Evolutionary conservation across 2,888 invertebrate species (phyloP).

Genomic region (Plemyria rubiginata): DNA sequence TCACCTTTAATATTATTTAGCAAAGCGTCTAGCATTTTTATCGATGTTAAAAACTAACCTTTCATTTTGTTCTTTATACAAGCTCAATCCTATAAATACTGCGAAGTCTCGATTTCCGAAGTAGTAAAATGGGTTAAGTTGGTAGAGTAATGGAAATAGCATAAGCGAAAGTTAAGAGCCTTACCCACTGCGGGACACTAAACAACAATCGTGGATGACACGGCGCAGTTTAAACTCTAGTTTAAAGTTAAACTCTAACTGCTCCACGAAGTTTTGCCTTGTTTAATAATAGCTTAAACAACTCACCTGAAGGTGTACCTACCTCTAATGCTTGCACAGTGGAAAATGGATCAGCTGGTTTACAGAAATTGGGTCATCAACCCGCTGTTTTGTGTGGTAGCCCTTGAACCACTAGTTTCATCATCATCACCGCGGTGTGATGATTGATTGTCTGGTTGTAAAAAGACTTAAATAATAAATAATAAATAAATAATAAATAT

Average conservation of each 20-base stretch:
- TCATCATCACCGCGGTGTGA: too few species aligned
- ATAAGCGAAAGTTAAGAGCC: constrained; percentile 21
- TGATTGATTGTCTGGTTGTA: too few species aligned
- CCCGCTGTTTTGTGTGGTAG: too few species aligned
- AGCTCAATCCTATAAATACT: not conserved
- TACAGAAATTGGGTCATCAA: not conserved
- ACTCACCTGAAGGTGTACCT: not conserved
- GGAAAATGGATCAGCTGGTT: not conserved
- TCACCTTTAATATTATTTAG: too few species aligned
- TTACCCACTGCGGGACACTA: constrained; percentile 21
- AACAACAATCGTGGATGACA: constrained; percentile 25
- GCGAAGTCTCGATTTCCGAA: not conserved
- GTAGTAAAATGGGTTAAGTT: constrained; percentile 8
- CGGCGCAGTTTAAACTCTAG: constrained; percentile 29
- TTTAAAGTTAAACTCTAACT: constrained; percentile 25
- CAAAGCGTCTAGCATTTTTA: too few species aligned
- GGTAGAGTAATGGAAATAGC: constrained; percentile 10
- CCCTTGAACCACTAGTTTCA: too few species aligned
- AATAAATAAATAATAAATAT: too few species aligned
- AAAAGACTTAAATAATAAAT: too few species aligned
- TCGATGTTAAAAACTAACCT: not conserved
- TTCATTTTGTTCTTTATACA: not conserved
- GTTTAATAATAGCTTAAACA: constrained; percentile 37
- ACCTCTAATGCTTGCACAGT: constrained; percentile 4
- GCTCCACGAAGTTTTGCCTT: constrained; percentile 36